Conservation (phyloP, 2,113 vertebrate species). For the Polyodon spathula region DNA sequence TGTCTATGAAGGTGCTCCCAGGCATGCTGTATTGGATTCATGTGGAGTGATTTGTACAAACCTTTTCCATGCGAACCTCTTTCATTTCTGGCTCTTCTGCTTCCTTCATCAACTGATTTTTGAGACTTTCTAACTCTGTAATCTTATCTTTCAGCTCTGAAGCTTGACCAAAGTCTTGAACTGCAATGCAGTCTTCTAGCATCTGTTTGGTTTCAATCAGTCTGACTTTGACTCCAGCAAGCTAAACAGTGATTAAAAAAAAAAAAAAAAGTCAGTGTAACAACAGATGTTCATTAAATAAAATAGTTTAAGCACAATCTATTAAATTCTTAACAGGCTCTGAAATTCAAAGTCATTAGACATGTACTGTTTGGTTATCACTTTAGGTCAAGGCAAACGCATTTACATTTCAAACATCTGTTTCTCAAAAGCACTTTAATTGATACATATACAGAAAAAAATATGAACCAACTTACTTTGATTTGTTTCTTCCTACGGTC, state of each 20-base stretch:
- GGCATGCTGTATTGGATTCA: too few species aligned
- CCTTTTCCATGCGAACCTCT: slow-evolving; percentile 75
- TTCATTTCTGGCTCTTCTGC: slow-evolving; percentile 57
- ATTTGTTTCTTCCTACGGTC: slow-evolving; percentile 69
- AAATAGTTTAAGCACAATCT: too few species aligned
- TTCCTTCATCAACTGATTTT: slow-evolving; percentile 61
- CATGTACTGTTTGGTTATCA: too few species aligned
- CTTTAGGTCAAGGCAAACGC: too few species aligned
- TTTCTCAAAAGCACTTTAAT: too few species aligned
- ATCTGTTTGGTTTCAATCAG: slow-evolving; percentile 76
- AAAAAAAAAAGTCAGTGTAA: background rate
- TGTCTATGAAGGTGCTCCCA: too few species aligned
- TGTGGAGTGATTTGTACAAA: slow-evolving; percentile 10
- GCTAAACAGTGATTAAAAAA: slow-evolving; percentile 36
- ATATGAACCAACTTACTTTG: slow-evolving; percentile 49
- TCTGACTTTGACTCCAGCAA: slow-evolving; percentile 84
- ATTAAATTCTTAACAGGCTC: too few species aligned
- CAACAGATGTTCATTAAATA: too few species aligned
- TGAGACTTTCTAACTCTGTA: slow-evolving; percentile 63
- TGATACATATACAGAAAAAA: too few species aligned
- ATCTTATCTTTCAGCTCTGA: slow-evolving; percentile 81
- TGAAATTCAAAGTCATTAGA: too few species aligned
- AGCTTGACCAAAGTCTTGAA: slow-evolving; percentile 79
- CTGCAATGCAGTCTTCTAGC: slow-evolving; percentile 74
- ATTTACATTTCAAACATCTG: too few species aligned